Conservation (phyloP, 2,797 vertebrate genomes). For the Decapterus maruadsi region DNA sequence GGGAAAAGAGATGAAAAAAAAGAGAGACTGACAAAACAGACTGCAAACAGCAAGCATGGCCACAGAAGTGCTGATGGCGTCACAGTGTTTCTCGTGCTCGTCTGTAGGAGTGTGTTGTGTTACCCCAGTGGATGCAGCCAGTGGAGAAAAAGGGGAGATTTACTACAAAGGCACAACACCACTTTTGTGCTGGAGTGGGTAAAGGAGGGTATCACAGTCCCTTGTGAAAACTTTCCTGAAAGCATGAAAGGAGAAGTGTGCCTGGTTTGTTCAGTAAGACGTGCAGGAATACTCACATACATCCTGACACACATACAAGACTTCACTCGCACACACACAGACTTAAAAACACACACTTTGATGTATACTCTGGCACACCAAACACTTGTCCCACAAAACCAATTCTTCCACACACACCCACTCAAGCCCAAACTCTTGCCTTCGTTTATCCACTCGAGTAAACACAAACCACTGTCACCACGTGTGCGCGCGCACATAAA, state of each 20-base stretch:
- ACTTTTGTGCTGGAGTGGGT: constrained; percentile 54
- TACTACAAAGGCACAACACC: constrained; percentile 62
- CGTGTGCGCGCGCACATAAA: constrained; percentile 19
- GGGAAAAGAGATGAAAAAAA: constrained; percentile 17
- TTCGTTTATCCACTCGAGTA: constrained; percentile 22
- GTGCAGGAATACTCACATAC: constrained; percentile 39
- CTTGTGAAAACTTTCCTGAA: constrained; percentile 58
- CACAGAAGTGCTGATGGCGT: no score
- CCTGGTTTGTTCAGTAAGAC: constrained; percentile 48
- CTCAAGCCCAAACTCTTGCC: not conserved
- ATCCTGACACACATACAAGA: constrained; percentile 25
- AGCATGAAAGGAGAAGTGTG: constrained; percentile 47
- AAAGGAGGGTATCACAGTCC: constrained; percentile 57
- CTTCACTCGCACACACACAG: constrained; percentile 12
- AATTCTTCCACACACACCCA: constrained; percentile 5
- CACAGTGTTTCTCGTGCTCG: constrained; percentile 62
- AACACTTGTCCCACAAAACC: constrained; percentile 40
- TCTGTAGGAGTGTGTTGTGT: constrained; percentile 60
- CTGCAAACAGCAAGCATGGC: no score
- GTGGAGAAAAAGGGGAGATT: constrained; percentile 57
- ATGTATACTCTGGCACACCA: constrained; percentile 35
- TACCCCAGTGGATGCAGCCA: constrained; percentile 58
- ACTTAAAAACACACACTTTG: constrained; percentile 48
- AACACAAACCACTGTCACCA: constrained; percentile 28
- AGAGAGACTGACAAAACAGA: constrained; percentile 26